Percentiles rank a stretch among this genome's conserved stretches.
Evolutionary conservation across 30 jellyfish, hydroid and myxozoan species (phyloP).

Genomic region (Hydractinia symbiolongicarpus): DNA sequence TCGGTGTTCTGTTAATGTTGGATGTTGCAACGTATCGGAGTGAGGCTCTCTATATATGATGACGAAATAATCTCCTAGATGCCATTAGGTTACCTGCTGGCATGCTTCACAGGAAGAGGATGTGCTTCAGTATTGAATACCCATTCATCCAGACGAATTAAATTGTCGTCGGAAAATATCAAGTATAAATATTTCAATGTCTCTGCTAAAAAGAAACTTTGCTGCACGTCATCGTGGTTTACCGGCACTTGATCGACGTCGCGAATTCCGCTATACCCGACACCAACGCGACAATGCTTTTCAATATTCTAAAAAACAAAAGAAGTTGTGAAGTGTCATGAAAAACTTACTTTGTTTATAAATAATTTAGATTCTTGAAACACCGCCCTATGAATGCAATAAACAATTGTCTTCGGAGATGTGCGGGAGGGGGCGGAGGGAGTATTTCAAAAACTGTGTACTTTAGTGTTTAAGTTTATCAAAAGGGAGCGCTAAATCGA

Average conservation of each 20-base stretch:
- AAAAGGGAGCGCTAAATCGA: too few species aligned
- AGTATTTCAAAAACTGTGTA: too few species aligned
- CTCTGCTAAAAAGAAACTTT: conserved; percentile 96
- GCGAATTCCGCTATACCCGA: conserved; percentile 94
- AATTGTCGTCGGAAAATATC: conserved; percentile 82
- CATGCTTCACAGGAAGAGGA: conserved; percentile 84
- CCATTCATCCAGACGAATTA: conserved; percentile 89
- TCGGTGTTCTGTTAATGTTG: too few species aligned
- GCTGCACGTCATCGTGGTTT: conserved; percentile 96
- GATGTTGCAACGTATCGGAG: too few species aligned
- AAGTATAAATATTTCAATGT: conserved; percentile 81
- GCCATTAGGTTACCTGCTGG: conserved; percentile 30
- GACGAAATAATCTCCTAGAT: neutral
- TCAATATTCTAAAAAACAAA: conserved; percentile 67
- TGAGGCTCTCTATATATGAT: too few species aligned
- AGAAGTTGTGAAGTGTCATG: neutral
- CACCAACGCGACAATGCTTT: conserved; percentile 94
- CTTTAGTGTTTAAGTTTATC: too few species aligned
- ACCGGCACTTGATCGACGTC: conserved; percentile 76
- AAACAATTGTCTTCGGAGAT: too few species aligned
- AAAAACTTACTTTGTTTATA: neutral
- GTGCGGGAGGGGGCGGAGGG: too few species aligned
- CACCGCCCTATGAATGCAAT: too few species aligned
- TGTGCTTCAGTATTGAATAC: conserved; percentile 98
- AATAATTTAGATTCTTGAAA: neutral